phyloP scores from a whole-genome alignment of 2,888 invertebrate genomes.

The Lottia scabra region DNA sequence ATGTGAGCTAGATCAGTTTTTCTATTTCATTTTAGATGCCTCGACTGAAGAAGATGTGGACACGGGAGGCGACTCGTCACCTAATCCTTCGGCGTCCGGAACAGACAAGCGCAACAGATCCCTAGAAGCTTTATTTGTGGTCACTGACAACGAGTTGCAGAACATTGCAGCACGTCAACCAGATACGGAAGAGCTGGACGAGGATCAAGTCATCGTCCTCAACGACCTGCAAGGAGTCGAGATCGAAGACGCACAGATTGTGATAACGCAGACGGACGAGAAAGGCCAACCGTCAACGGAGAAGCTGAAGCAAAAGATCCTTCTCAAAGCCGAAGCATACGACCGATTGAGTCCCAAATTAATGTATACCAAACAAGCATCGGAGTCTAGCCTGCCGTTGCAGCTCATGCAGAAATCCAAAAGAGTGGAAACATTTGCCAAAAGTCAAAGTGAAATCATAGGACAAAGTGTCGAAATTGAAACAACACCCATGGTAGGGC shows the following conservation, averaged over 20 bases:
- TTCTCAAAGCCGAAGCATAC: constrained; percentile 36
- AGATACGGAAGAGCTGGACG: constrained; percentile 7
- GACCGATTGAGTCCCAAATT: constrained; percentile 39
- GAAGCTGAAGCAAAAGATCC: constrained; percentile 30
- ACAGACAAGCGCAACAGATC: constrained; percentile 53
- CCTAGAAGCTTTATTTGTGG: constrained; percentile 64
- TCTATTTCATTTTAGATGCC: no score
- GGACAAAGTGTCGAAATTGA: neutral
- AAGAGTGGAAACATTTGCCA: constrained; percentile 6
- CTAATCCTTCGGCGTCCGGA: constrained; percentile 6
- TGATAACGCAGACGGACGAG: constrained; percentile 20
- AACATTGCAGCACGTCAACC: constrained; percentile 54
- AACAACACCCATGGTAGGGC: constrained; percentile 22
- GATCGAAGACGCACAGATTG: constrained; percentile 20
- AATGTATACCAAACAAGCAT: constrained; percentile 37
- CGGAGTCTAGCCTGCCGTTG: constrained; percentile 21
- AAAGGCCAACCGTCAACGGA: constrained; percentile 8
- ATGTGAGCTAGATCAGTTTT: no score
- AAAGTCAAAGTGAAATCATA: constrained; percentile 7
- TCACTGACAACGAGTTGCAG: constrained; percentile 66
- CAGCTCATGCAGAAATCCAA: neutral
- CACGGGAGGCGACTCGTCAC: neutral
- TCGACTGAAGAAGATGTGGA: constrained; percentile 6
- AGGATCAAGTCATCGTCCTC: constrained; percentile 22
- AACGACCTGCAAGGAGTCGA: constrained; percentile 17